These are phyloP conservation scores for Capromys pilorides DNA, from an alignment of 2,797 vertebrate species.

Conservation along the genomic window DNA sequence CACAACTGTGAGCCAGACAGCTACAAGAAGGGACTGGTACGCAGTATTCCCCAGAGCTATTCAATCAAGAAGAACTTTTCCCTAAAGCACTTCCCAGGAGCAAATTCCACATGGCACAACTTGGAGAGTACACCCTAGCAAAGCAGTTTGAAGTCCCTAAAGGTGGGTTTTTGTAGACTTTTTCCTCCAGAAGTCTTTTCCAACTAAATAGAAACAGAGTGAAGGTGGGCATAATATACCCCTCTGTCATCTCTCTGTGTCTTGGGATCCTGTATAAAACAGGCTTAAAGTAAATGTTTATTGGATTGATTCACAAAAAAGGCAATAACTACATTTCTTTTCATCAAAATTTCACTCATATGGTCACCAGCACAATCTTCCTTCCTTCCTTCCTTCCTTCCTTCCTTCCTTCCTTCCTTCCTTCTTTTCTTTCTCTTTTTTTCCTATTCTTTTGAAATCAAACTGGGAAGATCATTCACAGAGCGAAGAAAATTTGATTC, in stretches of 20 bases:
- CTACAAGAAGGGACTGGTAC: not conserved
- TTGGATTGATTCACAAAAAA: conserved; percentile 32
- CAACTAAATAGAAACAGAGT: not conserved
- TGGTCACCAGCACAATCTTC: not conserved
- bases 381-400: not conserved
- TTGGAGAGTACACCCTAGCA: not conserved
- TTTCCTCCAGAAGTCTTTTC: not conserved
- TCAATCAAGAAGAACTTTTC: not conserved
- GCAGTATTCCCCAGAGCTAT: not conserved
- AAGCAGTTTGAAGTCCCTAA: not conserved
- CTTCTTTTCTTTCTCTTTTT: not conserved
- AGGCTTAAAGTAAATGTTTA: not conserved
- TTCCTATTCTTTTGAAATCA: not conserved
- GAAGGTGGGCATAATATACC: not conserved
- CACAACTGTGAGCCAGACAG: rapidly evolving
- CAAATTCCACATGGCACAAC: not conserved
- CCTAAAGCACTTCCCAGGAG: conserved; percentile 11
- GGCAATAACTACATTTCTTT: not conserved
- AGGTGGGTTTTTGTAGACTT: not conserved
- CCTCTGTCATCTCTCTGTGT: not conserved
- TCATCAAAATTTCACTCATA: conserved; percentile 20
- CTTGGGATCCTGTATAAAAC: not conserved
- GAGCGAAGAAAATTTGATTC: not conserved
- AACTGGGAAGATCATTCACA: not conserved
- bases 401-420: not conserved